A percentile compares a stretch with the other conserved stretches of the same genome.
Conservation (phyloP, 2,113 vertebrate species). For the Acanthochromis polyacanthus region DNA sequence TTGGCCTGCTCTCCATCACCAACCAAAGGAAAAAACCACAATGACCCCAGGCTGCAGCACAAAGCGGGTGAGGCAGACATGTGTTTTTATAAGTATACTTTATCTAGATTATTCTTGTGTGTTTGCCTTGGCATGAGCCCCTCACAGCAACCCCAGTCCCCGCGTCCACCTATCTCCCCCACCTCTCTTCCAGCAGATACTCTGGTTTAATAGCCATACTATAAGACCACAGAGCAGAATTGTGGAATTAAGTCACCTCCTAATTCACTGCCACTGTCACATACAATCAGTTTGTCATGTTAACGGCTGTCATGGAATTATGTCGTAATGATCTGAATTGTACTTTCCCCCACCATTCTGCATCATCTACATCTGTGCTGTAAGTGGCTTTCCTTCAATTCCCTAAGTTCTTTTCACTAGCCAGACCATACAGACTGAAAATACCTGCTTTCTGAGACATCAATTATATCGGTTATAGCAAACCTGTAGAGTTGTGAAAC, state of each 20-base stretch:
- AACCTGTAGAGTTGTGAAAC: not conserved
- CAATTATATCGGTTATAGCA: not conserved
- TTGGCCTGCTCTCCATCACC: slow-evolving; percentile 43
- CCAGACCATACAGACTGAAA: not conserved
- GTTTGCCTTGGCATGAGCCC: slow-evolving; percentile 71
- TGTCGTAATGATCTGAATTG: not conserved
- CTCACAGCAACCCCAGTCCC: slow-evolving; percentile 49
- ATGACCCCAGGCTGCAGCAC: slow-evolving; percentile 48
- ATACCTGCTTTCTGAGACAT: not conserved
- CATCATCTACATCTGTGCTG: not conserved
- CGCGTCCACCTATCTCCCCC: slow-evolving; percentile 1
- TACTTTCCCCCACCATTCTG: not conserved
- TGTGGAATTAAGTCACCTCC: slow-evolving; percentile 20
- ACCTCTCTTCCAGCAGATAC: slow-evolving; percentile 4
- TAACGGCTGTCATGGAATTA: slow-evolving; percentile 9
- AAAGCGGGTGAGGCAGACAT: slow-evolving; percentile 24
- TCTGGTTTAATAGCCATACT: slow-evolving; percentile 27
- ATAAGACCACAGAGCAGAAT: slow-evolving; percentile 24
- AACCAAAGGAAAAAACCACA: slow-evolving; percentile 61
- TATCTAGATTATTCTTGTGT: slow-evolving; percentile 71
- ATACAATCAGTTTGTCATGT: slow-evolving; percentile 15
- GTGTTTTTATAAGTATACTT: slow-evolving; percentile 67
- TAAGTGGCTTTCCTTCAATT: not conserved
- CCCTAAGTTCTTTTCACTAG: not conserved
- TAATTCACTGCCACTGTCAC: slow-evolving; percentile 41